Percentiles rank a stretch among this genome's conserved stretches.
phyloP scores from a whole-genome alignment of 2,888 invertebrate species.

The Hemistola chrysoprasaria region DNA sequence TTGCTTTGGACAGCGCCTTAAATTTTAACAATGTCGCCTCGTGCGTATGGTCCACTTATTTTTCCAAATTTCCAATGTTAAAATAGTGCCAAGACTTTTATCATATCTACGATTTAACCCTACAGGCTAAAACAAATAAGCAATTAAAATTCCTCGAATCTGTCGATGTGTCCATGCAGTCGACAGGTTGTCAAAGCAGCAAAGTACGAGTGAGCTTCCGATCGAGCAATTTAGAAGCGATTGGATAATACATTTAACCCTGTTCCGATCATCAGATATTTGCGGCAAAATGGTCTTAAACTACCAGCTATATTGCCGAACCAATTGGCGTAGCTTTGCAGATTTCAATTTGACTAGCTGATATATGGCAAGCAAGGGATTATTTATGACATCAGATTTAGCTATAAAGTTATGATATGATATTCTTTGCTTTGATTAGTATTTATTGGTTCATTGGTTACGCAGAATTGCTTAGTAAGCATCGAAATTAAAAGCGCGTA shows the following conservation, averaged over 20 bases:
- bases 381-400: too few relatives aligned
- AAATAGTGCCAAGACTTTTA: neutral
- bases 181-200: slow-evolving; percentile 36
- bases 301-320: slow-evolving; percentile 24
- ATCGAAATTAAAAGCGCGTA: too few relatives aligned
- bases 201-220: slow-evolving; percentile 26
- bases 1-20: too few relatives aligned
- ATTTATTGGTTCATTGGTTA: too few relatives aligned
- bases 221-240: slow-evolving; percentile 29
- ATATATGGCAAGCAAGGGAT: too few relatives aligned
- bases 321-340: slow-evolving; percentile 27
- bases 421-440: too few relatives aligned
- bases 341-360: slow-evolving; percentile 28
- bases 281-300: slow-evolving; percentile 30
- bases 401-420: too few relatives aligned
- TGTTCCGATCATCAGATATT: slow-evolving; percentile 33
- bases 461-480: too few relatives aligned
- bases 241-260: slow-evolving; percentile 30
- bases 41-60: too few relatives aligned
- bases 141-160: slow-evolving; percentile 28
- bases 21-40: too few relatives aligned
- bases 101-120: slow-evolving; percentile 3
- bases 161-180: slow-evolving; percentile 25
- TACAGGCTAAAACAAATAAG: slow-evolving; percentile 19
- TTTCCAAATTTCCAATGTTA: too few relatives aligned